Percentiles rank a stretch among this genome's conserved stretches.
Evolutionary conservation across 2,888 invertebrate species (phyloP).

Genomic region (Nezara viridula): DNA sequence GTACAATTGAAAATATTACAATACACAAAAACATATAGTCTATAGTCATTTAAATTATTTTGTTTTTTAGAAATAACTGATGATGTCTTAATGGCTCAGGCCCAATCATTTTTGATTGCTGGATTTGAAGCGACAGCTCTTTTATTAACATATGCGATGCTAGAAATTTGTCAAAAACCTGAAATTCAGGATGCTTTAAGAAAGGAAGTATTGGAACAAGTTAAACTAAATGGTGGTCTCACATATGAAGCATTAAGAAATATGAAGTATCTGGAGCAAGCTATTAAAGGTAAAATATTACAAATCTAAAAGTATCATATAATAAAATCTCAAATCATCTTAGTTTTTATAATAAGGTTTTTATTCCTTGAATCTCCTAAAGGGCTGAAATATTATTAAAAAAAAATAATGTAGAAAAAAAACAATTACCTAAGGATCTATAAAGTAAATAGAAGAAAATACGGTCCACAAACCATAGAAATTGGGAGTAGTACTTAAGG

Average conservation of each 20-base stretch:
- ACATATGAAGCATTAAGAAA: slow-evolving; percentile 73
- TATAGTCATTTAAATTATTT: not conserved
- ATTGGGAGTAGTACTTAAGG: no score
- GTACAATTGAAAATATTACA: not conserved
- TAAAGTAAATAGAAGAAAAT: no score
- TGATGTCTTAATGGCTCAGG: slow-evolving; percentile 72
- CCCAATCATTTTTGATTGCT: slow-evolving; percentile 74
- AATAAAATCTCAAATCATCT: no score
- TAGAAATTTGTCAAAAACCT: slow-evolving; percentile 72
- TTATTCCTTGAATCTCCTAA: no score
- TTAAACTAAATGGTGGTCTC: slow-evolving; percentile 70
- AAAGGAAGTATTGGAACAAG: slow-evolving; percentile 70
- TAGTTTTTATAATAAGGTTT: no score
- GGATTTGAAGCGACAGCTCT: slow-evolving; percentile 77
- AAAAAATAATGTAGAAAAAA: no score
- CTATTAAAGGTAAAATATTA: slow-evolving; percentile 71
- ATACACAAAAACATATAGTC: not conserved
- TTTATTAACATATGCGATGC: slow-evolving; percentile 73
- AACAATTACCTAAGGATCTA: no score
- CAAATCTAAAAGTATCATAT: no score
- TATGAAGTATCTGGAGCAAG: slow-evolving; percentile 74
- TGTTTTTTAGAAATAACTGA: slow-evolving; percentile 69
- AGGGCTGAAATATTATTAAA: no score
- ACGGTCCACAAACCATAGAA: no score
- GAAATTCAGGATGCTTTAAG: slow-evolving; percentile 71